Evolutionary conservation across 2,888 invertebrate species (phyloP), one percentile per base, ranked within the genome.

Genomic region (Nudaria mundana): DNA sequence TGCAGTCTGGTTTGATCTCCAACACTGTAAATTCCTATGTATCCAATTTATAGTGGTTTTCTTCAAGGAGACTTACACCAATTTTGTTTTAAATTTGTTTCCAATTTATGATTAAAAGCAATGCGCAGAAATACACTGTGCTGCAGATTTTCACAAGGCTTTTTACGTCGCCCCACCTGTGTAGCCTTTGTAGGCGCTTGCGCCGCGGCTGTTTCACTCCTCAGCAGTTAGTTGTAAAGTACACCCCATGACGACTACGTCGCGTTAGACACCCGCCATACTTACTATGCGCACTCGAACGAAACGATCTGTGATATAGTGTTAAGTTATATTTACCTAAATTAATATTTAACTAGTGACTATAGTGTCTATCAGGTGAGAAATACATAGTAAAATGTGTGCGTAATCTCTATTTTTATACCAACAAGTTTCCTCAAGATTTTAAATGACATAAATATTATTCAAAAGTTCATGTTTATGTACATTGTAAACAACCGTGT

Each of bases 301-400:
- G 66, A 76, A 81, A 77, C 76, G 70, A 79, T 79, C 77, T 85
- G 85, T 87, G 83, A 85, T 84, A 81, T 83, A 86, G 80, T 83
- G 72, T 75, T 86, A 84, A 82, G 81, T 81, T 80, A 66, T 73
- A 67, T 67, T n/a, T n/a, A n/a, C n/a, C 56, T 64, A 61, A 64
- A 56, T 63, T 68, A 69, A 71, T 69, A n/a, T 74, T 63, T 62
- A 67, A 50, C 52, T 65, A 69, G 58, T 71, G 59, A 63, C 55
- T 62, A 42, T 53, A 66, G 53, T 66, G 56, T 48, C 38, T 38
- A 56, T 58, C 66, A 75, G 74, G 75, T 77, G 63, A 79, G 76
- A 39, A 31, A 31, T 48, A 38, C 48, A 39, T 39, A 41, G 44
- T 36, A 44, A 44, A 46, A 42, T 34, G 49, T 35, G 39, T 44